These are phyloP conservation scores for Ictalurus furcatus DNA, from an alignment of 2,113 vertebrate genomes.

Conservation along the genomic window DNA sequence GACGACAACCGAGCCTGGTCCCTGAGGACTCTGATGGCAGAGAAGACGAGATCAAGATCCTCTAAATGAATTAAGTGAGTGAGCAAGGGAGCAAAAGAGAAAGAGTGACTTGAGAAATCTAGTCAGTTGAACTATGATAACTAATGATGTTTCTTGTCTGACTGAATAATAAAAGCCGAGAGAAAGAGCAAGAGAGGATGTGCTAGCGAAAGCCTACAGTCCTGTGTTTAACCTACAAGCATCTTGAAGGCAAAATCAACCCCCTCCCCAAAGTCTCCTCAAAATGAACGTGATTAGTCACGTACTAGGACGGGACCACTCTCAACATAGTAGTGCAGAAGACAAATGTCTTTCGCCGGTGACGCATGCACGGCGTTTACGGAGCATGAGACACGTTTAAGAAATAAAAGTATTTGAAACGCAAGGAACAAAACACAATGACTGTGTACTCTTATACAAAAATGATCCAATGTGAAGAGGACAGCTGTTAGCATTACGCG, in stretches of 20 bases:
- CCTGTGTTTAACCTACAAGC: neutral
- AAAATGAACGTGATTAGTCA: neutral
- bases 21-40: slow-evolving; percentile 48
- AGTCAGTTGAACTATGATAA: slow-evolving; percentile 31
- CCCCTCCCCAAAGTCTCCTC: neutral
- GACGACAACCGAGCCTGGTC: slow-evolving; percentile 48
- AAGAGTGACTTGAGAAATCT: slow-evolving; percentile 53
- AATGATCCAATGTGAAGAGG: neutral
- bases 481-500: neutral
- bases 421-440: neutral
- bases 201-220: neutral
- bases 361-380: neutral
- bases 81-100: slow-evolving; percentile 42
- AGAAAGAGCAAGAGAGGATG: neutral
- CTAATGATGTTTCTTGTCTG: slow-evolving; percentile 56
- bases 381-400: neutral
- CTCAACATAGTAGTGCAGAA: neutral
- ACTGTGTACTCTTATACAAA: too few relatives aligned
- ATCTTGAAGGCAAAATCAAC: neutral
- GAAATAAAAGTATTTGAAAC: neutral
- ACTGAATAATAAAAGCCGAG: slow-evolving; percentile 51
- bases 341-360: neutral
- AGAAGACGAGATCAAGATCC: slow-evolving; percentile 53
- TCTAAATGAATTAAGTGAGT: slow-evolving; percentile 55
- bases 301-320: too few relatives aligned